Evolutionary conservation across 2,113 vertebrate species (phyloP).

Genomic region (Rhineura floridana): DNA sequence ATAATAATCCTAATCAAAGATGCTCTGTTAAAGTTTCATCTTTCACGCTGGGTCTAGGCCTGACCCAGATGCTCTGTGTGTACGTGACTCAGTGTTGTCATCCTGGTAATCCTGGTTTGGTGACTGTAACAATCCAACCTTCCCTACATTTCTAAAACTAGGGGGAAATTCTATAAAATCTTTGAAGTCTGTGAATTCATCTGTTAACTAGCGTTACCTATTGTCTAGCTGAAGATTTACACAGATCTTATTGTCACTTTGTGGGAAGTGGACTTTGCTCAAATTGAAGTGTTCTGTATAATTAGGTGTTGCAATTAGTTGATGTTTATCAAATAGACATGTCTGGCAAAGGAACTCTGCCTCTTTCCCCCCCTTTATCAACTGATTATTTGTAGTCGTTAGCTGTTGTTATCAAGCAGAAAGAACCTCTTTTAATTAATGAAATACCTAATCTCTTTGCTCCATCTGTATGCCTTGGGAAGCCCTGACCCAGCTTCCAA

Average conservation of each 20-base stretch:
- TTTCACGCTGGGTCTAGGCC: not conserved
- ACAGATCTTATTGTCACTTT: slow-evolving; percentile 12
- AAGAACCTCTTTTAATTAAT: slow-evolving; percentile 19
- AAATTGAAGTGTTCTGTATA: slow-evolving; percentile 5
- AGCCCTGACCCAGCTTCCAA: slow-evolving; percentile 16
- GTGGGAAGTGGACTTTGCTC: not conserved
- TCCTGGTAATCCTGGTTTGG: not conserved
- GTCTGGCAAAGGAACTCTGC: slow-evolving; percentile 16
- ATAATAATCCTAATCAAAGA: not conserved
- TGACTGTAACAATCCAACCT: not conserved
- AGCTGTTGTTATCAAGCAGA: slow-evolving; percentile 5
- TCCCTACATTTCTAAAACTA: not conserved
- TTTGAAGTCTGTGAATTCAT: not conserved
- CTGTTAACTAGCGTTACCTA: not conserved
- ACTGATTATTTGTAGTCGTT: slow-evolving; percentile 24
- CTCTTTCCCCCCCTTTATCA: not conserved
- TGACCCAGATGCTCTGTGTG: not conserved
- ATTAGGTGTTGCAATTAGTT: slow-evolving; percentile 37
- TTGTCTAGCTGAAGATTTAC: slow-evolving; percentile 16
- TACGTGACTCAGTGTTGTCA: too few relatives aligned
- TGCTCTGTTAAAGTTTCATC: not conserved
- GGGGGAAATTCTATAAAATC: not conserved
- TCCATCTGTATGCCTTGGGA: slow-evolving; percentile 12
- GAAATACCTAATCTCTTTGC: not conserved
- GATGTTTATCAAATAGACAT: slow-evolving; percentile 30